phyloP scores from a whole-genome alignment of 2,888 invertebrate species.

The Neuroscelio doddi region DNA sequence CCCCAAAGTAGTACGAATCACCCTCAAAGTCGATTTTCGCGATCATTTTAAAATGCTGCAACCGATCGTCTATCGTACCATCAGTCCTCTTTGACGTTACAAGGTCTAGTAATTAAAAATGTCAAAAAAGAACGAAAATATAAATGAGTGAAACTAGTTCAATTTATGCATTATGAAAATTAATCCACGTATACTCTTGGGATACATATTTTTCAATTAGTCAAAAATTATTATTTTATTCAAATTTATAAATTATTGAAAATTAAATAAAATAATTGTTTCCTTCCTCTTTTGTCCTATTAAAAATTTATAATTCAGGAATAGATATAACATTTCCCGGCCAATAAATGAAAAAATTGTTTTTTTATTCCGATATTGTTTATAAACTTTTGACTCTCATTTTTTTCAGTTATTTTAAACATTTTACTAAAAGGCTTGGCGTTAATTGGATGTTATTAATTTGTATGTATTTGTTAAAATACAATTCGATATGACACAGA shows the following conservation, averaged over 20 bases:
- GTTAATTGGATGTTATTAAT: too few species aligned
- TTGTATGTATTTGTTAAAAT: too few species aligned
- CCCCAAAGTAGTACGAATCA: constrained; percentile 43
- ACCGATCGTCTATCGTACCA: constrained; percentile 9
- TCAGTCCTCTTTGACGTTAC: constrained; percentile 4
- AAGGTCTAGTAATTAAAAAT: constrained; percentile 9
- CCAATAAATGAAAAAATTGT: constrained; percentile 2
- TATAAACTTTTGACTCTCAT: too few species aligned
- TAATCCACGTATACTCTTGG: background rate
- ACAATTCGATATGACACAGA: too few species aligned
- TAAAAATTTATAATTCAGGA: background rate
- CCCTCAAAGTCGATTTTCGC: constrained; percentile 17
- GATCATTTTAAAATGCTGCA: constrained; percentile 17
- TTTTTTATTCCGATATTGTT: background rate
- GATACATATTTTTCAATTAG: constrained; percentile 4
- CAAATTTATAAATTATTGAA: too few species aligned
- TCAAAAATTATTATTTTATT: constrained; percentile 4
- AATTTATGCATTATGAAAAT: constrained; percentile 6
- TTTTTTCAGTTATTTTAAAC: too few species aligned
- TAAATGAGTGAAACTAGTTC: constrained; percentile 5
- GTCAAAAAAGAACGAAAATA: constrained; percentile 20
- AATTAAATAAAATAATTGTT: too few species aligned
- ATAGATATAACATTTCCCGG: constrained; percentile 1
- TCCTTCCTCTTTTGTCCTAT: background rate
- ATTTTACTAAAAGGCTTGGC: too few species aligned